These are phyloP conservation scores for Ophion ellenae DNA, from an alignment of 2,888 invertebrate species.

Conservation along the genomic window DNA sequence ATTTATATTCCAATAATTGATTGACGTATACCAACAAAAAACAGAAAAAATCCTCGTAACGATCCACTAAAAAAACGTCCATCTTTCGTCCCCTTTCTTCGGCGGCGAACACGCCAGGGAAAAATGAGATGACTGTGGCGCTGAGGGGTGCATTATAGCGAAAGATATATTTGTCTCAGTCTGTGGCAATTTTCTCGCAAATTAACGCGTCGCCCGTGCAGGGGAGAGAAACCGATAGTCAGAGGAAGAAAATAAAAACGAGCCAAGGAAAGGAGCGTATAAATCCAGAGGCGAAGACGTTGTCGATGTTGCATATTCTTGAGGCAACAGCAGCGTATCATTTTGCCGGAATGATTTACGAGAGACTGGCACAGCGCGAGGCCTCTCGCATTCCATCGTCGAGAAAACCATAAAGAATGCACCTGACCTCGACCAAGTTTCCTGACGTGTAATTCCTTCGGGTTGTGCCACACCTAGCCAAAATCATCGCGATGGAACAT, in stretches of 20 bases:
- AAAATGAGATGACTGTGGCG: neutral
- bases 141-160: constrained; percentile 40
- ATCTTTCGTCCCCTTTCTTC: neutral
- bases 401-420: constrained; percentile 52
- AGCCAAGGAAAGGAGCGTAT: neutral
- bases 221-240: neutral
- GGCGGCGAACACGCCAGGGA: neutral
- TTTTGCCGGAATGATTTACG: constrained; percentile 59
- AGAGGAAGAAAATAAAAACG: neutral
- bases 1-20: too few relatives aligned
- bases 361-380: constrained; percentile 32
- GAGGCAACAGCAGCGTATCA: constrained; percentile 40
- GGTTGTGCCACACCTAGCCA: constrained; percentile 22
- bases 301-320: neutral
- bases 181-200: neutral
- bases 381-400: constrained; percentile 10
- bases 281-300: neutral
- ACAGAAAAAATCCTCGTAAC: too few relatives aligned
- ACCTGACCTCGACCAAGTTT: constrained; percentile 57
- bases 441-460: constrained; percentile 22
- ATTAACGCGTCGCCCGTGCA: neutral
- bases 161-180: constrained; percentile 24
- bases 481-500: constrained; percentile 9
- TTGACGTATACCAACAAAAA: too few relatives aligned
- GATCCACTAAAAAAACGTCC: too few relatives aligned